These are phyloP conservation scores for Neoascia interrupta DNA, from an alignment of 2,888 invertebrate species.

Conservation along the genomic window DNA sequence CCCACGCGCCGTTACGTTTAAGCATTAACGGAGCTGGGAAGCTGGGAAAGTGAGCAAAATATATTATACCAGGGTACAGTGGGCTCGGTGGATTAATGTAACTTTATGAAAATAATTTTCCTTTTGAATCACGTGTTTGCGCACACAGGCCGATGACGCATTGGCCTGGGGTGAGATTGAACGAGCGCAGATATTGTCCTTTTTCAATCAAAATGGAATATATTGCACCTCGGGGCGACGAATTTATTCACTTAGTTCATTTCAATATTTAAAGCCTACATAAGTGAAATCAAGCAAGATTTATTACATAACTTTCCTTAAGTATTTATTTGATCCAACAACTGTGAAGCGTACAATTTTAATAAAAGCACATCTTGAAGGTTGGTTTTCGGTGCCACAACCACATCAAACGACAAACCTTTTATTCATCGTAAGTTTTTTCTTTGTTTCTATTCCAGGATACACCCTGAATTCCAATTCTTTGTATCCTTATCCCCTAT, in stretches of 20 bases:
- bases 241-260: too few species aligned
- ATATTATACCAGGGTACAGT: neutral
- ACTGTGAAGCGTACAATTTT: too few species aligned
- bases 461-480: neutral
- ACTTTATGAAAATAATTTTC: conserved; percentile 28
- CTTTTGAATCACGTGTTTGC: neutral
- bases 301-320: too few species aligned
- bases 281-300: too few species aligned
- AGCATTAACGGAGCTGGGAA: neutral
- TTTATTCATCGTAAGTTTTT: conserved; percentile 27
- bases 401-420: neutral
- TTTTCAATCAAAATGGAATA: conserved; percentile 17
- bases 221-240: neutral
- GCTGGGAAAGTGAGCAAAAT: conserved; percentile 2
- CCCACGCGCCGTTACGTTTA: neutral
- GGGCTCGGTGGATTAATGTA: neutral
- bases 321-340: too few species aligned
- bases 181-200: conserved; percentile 6
- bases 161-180: neutral
- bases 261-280: too few species aligned
- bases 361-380: conserved; percentile 8
- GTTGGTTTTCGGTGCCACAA: neutral
- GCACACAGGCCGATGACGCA: neutral
- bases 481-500: neutral
- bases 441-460: conserved; percentile 57